Evolutionary conservation across 1,140 invertebrate species (phyloP), one percentile per base, ranked within the genome.

Genomic region (Elymnias hypermnestra): DNA sequence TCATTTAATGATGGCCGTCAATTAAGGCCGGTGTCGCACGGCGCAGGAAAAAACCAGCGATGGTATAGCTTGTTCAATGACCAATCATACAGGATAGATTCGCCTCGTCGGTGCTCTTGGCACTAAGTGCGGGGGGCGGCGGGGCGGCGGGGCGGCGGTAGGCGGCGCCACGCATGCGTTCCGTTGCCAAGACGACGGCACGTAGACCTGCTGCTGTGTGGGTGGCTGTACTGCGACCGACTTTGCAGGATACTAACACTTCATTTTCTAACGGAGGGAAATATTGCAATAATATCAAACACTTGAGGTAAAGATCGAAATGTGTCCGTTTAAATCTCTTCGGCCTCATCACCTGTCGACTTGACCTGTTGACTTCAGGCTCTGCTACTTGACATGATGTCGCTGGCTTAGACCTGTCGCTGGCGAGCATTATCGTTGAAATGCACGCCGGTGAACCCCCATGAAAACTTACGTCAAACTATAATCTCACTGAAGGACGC

Each of bases 131-230:
- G 21, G 18, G 40, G 31, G 38, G 53, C 42, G 22, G 26, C 9
- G 26, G 26, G 50, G 57, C 49, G 55, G 53, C 40, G 55, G 60
- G 56, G 60, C 56, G 58, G 44, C 37, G 58, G 66, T 72, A 57
- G 79, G 76, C 72, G 75, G 70, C 49, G 64, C 74, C 81, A 76
- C 81, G 81, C 81, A 73, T 78, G 81, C 81, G 81, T 65, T 41
- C 46, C 68, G 81, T 84, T 84, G 72, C 70, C 76, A 73, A 69
- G 81, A 68, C 75, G 68, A 84, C 81, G 74, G 77, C 81, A 84
- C 81, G 81, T 84, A 82, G 28, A 25, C 18, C 9, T 49, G 21
- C 14, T 19, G 22, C 5, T 66, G 67, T 75, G 73, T 78, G 78
- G 19, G 73, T 63, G 46, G 13, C 36, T 41, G 25, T 37, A 55